Base-by-base conservation (phyloP, 2,113 vertebrate genomes). In the Oreochromis niloticus region DNA sequence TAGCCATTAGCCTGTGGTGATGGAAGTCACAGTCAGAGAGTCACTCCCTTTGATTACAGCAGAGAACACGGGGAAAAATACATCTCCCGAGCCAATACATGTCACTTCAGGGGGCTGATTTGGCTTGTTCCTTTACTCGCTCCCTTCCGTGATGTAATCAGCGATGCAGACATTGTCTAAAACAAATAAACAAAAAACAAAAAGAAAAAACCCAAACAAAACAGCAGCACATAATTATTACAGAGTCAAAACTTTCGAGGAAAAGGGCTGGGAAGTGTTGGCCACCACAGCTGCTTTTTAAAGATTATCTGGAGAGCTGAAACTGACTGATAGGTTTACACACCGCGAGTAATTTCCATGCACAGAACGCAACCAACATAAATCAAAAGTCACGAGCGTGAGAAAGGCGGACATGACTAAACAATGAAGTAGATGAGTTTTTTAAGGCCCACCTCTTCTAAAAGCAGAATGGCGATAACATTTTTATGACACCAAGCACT, bases 81-180 rank as follows among this genome's bases (percentile, higher is more conserved):
- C 71, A 85, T 68, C 83, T 90, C 86, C 91, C 84, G 81, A 93
- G 92, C 92, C 89, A 83, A 92, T 89, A 92, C 66, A 57, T 39
- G 82, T 87, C 95, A 87, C 95, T 78, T 89, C 92, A 85, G 95
- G 96, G 94, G 95, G 96, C 93, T 97, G 96, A 97, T 97, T 96
- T 93, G 92, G 54, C 89, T 88, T 87, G 89, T 88, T 93, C 94
- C 89, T 89, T 87, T 92, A 50, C 90, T 73, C 84, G 7, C 85
- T 81, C 61, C 73, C 66, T 81, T 82, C 86, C 55, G 19, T 91
- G 66, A 85, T 88, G 91, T 92, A 96, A 96, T 96, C 94, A 95
- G 86, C 91, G 54, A 82, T 75, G 83, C 88, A 87, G 89, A 92
- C 90, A 87, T 88, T 87, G 61, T 48, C 13, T 34, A 59, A 78